Evolutionary conservation across 2,888 invertebrate genomes (phyloP).

Genomic region (Coelinius sp.): DNA sequence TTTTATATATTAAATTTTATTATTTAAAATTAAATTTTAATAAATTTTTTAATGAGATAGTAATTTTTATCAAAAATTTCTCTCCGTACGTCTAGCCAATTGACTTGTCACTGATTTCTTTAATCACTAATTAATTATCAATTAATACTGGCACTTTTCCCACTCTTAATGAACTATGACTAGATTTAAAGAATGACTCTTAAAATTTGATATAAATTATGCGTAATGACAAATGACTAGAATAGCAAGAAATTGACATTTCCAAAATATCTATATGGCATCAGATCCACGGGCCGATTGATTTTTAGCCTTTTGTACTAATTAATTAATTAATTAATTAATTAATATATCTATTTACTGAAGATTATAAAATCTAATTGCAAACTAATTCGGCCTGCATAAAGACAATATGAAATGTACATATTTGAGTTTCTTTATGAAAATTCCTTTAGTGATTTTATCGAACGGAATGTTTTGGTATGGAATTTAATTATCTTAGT

Average conservation of each 20-base stretch:
- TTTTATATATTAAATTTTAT: no score
- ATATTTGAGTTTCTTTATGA: constrained; percentile 40
- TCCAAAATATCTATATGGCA: constrained; percentile 42
- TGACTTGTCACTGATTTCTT: not conserved
- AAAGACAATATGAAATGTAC: constrained; percentile 38
- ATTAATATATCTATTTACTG: no score
- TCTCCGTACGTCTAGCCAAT: not conserved
- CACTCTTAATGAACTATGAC: not conserved
- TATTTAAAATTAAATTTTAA: no score
- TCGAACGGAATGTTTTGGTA: constrained; percentile 1
- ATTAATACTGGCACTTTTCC: constrained; percentile 50
- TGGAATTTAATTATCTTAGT: constrained; percentile 27
- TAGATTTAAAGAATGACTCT: not conserved
- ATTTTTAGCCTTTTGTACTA: constrained; percentile 26
- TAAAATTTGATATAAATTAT: not conserved
- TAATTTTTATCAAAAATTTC: no score
- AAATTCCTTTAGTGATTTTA: constrained; percentile 16
- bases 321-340: constrained; percentile 9
- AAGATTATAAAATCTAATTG: constrained; percentile 61
- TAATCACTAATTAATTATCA: no score
- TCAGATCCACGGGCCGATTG: constrained; percentile 49
- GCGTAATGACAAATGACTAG: constrained; percentile 7
- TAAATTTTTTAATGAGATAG: no score
- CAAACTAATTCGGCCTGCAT: constrained; percentile 67
- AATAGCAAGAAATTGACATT: not conserved